phyloP scores from a whole-genome alignment of 37 sponge, comb jelly and placozoan genomes.

The Trichoplax adhaerens region DNA sequence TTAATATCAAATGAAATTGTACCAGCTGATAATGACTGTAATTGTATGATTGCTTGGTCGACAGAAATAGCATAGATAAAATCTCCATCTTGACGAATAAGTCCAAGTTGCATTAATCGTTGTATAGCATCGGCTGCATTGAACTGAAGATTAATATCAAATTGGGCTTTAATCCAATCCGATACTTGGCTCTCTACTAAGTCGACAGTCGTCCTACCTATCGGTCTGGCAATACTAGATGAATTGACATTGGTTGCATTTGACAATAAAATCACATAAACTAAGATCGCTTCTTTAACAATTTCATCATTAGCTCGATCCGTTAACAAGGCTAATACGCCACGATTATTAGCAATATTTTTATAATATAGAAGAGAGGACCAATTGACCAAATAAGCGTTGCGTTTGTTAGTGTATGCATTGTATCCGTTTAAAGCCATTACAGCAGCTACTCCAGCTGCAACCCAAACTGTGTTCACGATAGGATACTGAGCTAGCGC shows the following conservation, averaged over 20 bases:
- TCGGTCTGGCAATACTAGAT: too few relatives aligned
- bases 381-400: conserved; percentile 54
- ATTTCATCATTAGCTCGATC: conserved; percentile 77
- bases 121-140: conserved; percentile 53
- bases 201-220: too few relatives aligned
- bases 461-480: conserved; percentile 30
- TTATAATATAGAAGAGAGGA: conserved; percentile 63
- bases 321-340: conserved; percentile 46
- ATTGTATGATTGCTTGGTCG: too few relatives aligned
- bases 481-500: conserved; percentile 8
- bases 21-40: too few relatives aligned
- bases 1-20: too few relatives aligned
- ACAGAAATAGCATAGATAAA: too few relatives aligned
- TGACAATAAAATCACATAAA: conserved; percentile 51
- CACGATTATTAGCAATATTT: conserved; percentile 65
- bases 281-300: conserved; percentile 67
- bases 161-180: conserved; percentile 38
- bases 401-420: conserved; percentile 70
- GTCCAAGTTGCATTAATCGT: conserved; percentile 31
- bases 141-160: conserved; percentile 26
- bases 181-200: too few relatives aligned
- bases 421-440: conserved; percentile 43
- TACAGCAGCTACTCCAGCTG: conserved; percentile 22
- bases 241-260: neutral
- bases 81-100: too few relatives aligned